Conservation (phyloP, 1,140 invertebrate species). For the Platyura marginata region DNA sequence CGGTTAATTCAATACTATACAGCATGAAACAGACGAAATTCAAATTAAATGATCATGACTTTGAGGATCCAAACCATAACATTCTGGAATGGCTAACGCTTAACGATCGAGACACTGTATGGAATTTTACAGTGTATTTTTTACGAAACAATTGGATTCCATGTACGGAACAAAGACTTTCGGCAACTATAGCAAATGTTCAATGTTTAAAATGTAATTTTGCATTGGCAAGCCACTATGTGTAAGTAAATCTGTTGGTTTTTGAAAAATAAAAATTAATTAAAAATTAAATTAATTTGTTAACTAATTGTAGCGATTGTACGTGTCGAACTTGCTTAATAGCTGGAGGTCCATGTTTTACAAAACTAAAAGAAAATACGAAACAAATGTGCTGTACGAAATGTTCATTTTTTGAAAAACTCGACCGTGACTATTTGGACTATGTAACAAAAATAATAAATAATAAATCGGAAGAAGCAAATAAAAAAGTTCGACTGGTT, state of each 20-base stretch:
- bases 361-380: background rate
- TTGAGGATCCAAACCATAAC: slow-evolving; percentile 14
- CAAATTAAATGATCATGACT: background rate
- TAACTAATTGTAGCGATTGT: slow-evolving; percentile 12
- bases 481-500: background rate
- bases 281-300: too few species aligned
- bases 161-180: slow-evolving; percentile 19
- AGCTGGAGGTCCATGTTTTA: slow-evolving; percentile 11
- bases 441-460: background rate
- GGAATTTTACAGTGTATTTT: slow-evolving; percentile 23
- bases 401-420: background rate
- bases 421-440: background rate
- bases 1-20: slow-evolving; percentile 22
- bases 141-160: slow-evolving; percentile 20
- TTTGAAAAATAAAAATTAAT: background rate
- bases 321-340: slow-evolving; percentile 23
- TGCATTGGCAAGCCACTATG: slow-evolving; percentile 18
- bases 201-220: slow-evolving; percentile 19
- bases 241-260: slow-evolving; percentile 9
- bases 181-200: slow-evolving; percentile 17
- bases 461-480: background rate
- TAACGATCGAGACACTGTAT: slow-evolving; percentile 19
- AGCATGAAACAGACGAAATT: slow-evolving; percentile 11
- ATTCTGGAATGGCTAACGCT: slow-evolving; percentile 20
- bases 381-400: background rate